Conservation (phyloP, 2,888 invertebrate species). For the Parnassius mnemosyne region DNA sequence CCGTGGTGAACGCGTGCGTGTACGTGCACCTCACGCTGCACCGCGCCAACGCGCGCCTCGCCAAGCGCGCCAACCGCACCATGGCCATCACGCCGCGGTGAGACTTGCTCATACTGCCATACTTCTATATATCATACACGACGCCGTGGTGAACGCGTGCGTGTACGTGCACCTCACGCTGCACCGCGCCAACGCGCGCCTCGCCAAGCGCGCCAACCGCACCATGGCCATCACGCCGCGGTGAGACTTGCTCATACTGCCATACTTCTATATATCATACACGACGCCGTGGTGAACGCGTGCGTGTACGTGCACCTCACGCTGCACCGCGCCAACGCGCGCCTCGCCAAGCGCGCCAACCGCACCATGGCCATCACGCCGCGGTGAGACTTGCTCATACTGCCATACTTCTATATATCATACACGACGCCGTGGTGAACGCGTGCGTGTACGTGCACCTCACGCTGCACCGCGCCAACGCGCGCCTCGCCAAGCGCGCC, state of each 20-base stretch:
- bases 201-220: slow-evolving; percentile 94
- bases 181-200: slow-evolving; percentile 94
- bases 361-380: slow-evolving; percentile 99
- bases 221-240: slow-evolving; percentile 99
- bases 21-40: slow-evolving; percentile 99
- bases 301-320: slow-evolving; percentile 99
- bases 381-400: slow-evolving; percentile 58
- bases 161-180: slow-evolving; percentile 99
- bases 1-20: slow-evolving; percentile 99
- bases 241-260: slow-evolving; percentile 36
- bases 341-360: slow-evolving; percentile 94
- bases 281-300: slow-evolving; percentile 99
- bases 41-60: slow-evolving; percentile 93
- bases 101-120: neutral
- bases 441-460: slow-evolving; percentile 99
- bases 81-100: slow-evolving; percentile 97
- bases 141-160: slow-evolving; percentile 99
- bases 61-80: slow-evolving; percentile 95
- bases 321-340: slow-evolving; percentile 95
- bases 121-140: too few relatives aligned
- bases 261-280: slow-evolving; percentile 33
- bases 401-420: too few relatives aligned
- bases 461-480: slow-evolving; percentile 97
- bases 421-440: slow-evolving; percentile 97
- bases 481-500: slow-evolving; percentile 93